A percentile compares a stretch with the other conserved stretches of the same genome.
These are phyloP conservation scores for Drosophila micromelanica DNA, from an alignment of 1,140 invertebrate genomes.

Conservation along the genomic window DNA sequence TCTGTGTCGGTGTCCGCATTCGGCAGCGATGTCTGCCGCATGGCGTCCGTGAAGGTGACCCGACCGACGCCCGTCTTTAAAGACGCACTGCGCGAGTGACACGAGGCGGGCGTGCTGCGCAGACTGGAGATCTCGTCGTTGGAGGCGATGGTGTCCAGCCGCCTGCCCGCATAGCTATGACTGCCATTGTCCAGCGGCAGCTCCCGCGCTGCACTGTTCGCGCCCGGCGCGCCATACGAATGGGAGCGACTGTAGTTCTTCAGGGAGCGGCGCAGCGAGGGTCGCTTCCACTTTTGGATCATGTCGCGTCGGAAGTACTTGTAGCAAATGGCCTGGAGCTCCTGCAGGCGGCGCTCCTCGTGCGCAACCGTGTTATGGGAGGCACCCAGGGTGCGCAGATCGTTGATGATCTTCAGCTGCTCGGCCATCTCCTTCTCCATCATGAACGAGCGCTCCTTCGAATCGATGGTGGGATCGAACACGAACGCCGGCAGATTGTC, in stretches of 20 bases:
- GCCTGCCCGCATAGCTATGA: conserved; percentile 60
- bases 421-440: conserved; percentile 99
- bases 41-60: conserved; percentile 80
- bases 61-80: conserved; percentile 85
- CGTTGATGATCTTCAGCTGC: conserved; percentile 97
- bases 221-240: conserved; percentile 56
- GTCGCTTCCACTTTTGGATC: conserved; percentile 83
- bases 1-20: conserved; percentile 89
- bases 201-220: conserved; percentile 19
- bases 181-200: conserved; percentile 65
- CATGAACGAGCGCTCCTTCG: conserved; percentile 95
- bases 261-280: conserved; percentile 72
- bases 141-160: conserved; percentile 78
- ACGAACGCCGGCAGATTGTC: conserved; percentile 93
- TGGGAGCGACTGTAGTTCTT: conserved; percentile 78
- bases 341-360: conserved; percentile 95
- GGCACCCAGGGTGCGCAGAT: conserved; percentile 94
- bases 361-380: conserved; percentile 95
- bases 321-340: conserved; percentile 95
- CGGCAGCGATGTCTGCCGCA: conserved; percentile 88
- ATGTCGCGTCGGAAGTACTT: conserved; percentile 91
- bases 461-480: conserved; percentile 93
- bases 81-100: conserved; percentile 90
- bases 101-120: conserved; percentile 89
- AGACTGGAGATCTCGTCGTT: conserved; percentile 86